Base-by-base conservation (phyloP, 2,888 invertebrate species). In the Mimachlamys varia region DNA sequence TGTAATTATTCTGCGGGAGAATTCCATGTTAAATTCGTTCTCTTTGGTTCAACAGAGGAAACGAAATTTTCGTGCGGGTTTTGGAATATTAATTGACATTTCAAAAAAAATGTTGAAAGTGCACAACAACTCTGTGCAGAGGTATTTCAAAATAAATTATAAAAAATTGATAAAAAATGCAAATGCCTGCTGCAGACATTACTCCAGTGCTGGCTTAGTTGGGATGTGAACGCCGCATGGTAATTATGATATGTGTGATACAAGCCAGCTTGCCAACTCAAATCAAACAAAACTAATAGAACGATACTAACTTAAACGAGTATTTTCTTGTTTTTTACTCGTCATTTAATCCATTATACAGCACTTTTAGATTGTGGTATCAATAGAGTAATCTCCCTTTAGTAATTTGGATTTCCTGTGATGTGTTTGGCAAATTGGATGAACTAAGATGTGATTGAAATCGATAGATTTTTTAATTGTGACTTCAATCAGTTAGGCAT, bases 351-450 rank as follows among this genome's bases (percentile, higher is more conserved):
- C 33, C 76, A 76, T 76, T 76, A 76, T 27, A 76, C 76, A 76
- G 76, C 33, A 76, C 76, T 76, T 76, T 76, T 33, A 76, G 76
- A 76, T 76, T 33, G 27, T 33, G 76, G 33, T 19, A 22, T 33
- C 76, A 27, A 76, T 76, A 76, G 7, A 27, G 76, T 76, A 76
- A 76, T 76, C 76, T 76, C 76, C 22, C 13, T 33, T 76, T 33
- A 33, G 76, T 76, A 76, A 76, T 76, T 76, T 76, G 76, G 76
- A 76, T 76, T 76, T 33, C 76, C 12, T 76, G 76, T 76, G 76
- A 76, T 76, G 76, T 0, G 76, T 76, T 76, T 12, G 76, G 33
- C 76, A 76, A 76, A 76, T 76, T 76, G 76, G 76, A 76, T 76
- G 27, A 27, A 76, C 33, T 27, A 76, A 76, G 33, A 76, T 76